Base-by-base conservation (phyloP, 35 echinoderm and acorn worm genomes). In the Chiridota heheva region DNA sequence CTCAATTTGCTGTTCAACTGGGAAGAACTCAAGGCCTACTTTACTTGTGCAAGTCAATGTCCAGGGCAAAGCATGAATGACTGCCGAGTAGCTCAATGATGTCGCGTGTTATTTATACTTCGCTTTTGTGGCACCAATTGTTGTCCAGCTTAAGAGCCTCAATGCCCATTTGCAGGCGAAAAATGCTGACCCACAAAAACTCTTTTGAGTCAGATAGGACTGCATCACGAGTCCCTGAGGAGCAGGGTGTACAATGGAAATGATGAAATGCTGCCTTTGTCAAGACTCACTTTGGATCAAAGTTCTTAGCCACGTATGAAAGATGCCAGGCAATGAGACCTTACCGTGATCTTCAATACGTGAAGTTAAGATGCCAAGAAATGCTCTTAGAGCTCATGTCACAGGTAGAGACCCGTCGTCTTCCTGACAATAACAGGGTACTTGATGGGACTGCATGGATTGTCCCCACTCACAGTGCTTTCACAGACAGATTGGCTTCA, bases 91-190 rank as follows among this genome's bases (percentile, higher is more conserved):
- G 74, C 30, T 78, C 7, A 36, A 8, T 17, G 49, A 78, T 78
- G 28, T 20, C 37, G 56, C 18, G 5, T 59, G 60, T 38, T 57
- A 33, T 5, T 33, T 78, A 10, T 60, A 78, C 36, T 61, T 78
- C 38, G 28, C 24, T 4, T 78, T 78, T 61, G 74, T 38, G 18
- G 7, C 74, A 3, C 74, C 74, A 39, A 59, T 78, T 33, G 74
- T 78, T 18, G 39, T 55, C 0, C 47, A 78, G 27, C 60, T 78
- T 61, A 32, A 78, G 32, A 25, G 48, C 3, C 16, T 78, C 18
- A 78, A 78, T 60, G 46, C 74, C 2, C 39, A 59, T 7, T 78
- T 78, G 17, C 74, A 78, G 34, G 8, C 32, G 26, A 78, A 46
- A 59, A 42, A 78, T 13, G 74, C 74, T 28, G 49, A 78, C 45